These are phyloP conservation scores for Cydia pomonella DNA, from an alignment of 1,140 invertebrate genomes.

Conservation along the genomic window DNA sequence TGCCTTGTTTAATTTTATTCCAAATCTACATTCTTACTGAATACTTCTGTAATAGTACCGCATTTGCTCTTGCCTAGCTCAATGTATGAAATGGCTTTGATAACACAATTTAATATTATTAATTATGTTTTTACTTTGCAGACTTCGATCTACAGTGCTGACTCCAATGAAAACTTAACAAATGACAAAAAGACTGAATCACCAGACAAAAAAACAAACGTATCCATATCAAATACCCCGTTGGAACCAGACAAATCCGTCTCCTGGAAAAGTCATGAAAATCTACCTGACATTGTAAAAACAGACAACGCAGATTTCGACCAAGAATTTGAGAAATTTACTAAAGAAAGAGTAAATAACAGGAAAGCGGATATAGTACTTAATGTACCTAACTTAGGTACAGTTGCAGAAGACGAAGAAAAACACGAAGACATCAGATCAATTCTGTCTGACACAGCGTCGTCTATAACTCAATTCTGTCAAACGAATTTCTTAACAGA, in stretches of 20 bases:
- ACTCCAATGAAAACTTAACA: slow-evolving; percentile 66
- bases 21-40: too few relatives aligned
- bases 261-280: slow-evolving; percentile 62
- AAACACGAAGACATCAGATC: slow-evolving; percentile 58
- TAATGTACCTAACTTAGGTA: slow-evolving; percentile 64
- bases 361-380: slow-evolving; percentile 56
- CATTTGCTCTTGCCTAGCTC: too few relatives aligned
- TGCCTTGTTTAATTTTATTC: too few relatives aligned
- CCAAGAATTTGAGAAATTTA: slow-evolving; percentile 74
- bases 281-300: slow-evolving; percentile 45
- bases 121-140: slow-evolving; percentile 42
- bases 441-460: slow-evolving; percentile 49
- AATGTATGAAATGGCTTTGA: too few relatives aligned
- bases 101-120: too few relatives aligned
- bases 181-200: slow-evolving; percentile 44
- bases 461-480: slow-evolving; percentile 50
- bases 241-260: slow-evolving; percentile 64
- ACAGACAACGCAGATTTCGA: slow-evolving; percentile 58
- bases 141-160: slow-evolving; percentile 66
- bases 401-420: slow-evolving; percentile 72
- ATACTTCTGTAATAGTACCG: too few relatives aligned
- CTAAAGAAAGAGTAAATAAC: slow-evolving; percentile 62
- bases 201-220: slow-evolving; percentile 40
- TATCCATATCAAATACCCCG: slow-evolving; percentile 60
- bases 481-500: slow-evolving; percentile 40